A percentile compares a stretch with the other conserved stretches of the same genome.
phyloP scores from a whole-genome alignment of 2,797 vertebrate genomes.

The Pseudochirops corinnae region DNA sequence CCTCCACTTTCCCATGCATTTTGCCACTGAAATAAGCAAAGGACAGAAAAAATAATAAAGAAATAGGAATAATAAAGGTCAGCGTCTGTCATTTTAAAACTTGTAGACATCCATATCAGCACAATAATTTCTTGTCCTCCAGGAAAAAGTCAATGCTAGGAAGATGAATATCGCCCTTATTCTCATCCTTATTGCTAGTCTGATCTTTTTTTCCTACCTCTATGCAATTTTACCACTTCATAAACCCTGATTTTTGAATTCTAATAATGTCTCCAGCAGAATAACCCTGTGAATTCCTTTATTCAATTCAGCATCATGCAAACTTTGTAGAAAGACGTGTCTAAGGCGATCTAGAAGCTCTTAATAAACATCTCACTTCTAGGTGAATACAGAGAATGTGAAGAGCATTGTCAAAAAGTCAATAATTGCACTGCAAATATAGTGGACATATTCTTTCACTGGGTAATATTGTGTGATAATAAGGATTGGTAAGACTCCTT shows the following conservation, averaged over 20 bases:
- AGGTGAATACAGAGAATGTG: neutral
- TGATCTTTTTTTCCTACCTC: conserved; percentile 6
- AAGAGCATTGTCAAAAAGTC: neutral
- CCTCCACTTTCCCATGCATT: neutral
- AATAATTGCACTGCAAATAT: neutral
- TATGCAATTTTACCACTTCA: conserved; percentile 1
- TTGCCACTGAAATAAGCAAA: conserved; percentile 1
- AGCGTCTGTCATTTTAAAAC: neutral
- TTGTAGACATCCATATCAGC: neutral
- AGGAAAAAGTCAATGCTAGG: conserved; percentile 17
- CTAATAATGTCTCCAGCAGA: neutral
- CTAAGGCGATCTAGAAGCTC: neutral
- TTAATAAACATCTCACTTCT: neutral
- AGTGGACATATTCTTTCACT: neutral
- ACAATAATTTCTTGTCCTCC: neutral
- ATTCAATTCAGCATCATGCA: neutral
- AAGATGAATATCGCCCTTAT: neutral
- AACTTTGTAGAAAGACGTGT: neutral
- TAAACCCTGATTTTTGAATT: conserved; percentile 6
- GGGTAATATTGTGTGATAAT: neutral
- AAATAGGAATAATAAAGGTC: neutral
- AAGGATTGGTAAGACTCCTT: neutral
- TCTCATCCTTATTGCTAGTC: neutral
- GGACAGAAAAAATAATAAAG: conserved; percentile 2
- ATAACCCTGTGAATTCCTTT: neutral